Evolutionary conservation across 1,140 invertebrate genomes (phyloP).

Genomic region (Lethocerus indicus): DNA sequence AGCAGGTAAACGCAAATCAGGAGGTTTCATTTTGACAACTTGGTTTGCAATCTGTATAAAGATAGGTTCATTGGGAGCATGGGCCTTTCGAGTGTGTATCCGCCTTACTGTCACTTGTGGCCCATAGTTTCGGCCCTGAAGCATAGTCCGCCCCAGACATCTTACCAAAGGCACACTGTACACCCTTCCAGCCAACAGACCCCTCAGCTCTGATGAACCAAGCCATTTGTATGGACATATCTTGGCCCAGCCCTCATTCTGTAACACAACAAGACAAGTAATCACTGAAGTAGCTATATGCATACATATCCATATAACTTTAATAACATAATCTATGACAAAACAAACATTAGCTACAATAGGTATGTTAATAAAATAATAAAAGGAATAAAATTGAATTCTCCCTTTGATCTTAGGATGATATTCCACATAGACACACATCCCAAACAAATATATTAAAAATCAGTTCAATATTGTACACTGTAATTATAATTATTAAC

Average conservation of each 20-base stretch:
- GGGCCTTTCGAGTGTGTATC: slow-evolving; percentile 32
- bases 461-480: too few species aligned
- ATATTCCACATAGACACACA: too few species aligned
- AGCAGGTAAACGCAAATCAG: slow-evolving; percentile 39
- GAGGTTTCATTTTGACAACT: slow-evolving; percentile 37
- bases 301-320: too few species aligned
- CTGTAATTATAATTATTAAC: too few species aligned
- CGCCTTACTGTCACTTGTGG: slow-evolving; percentile 46
- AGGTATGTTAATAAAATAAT: too few species aligned
- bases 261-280: slow-evolving; percentile 6
- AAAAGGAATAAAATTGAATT: too few species aligned
- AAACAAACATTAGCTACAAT: too few species aligned
- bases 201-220: slow-evolving; percentile 30
- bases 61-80: slow-evolving; percentile 29
- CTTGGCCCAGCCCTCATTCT: slow-evolving; percentile 24
- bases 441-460: too few species aligned
- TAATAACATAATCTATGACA: too few species aligned
- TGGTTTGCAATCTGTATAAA: slow-evolving; percentile 45
- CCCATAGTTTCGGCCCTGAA: slow-evolving; percentile 47
- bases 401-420: too few species aligned
- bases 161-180: slow-evolving; percentile 46
- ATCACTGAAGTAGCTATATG: too few species aligned
- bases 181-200: slow-evolving; percentile 36
- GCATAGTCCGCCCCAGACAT: slow-evolving; percentile 44
- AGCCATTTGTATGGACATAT: slow-evolving; percentile 26